phyloP scores from a whole-genome alignment of 1,140 invertebrate genomes.

The Drosophila carrolli region DNA sequence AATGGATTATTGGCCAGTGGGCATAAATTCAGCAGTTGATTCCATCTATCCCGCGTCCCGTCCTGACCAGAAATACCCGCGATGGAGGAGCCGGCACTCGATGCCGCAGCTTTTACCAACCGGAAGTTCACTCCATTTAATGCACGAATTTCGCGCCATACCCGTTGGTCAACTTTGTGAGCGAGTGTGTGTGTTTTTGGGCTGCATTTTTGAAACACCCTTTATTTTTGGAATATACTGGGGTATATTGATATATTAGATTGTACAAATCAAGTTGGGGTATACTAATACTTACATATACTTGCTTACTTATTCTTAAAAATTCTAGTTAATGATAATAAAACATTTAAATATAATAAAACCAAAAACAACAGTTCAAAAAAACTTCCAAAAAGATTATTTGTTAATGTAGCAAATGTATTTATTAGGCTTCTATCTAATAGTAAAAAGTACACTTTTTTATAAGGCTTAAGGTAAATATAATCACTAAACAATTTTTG shows the following conservation, averaged over 20 bases:
- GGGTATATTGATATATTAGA: not conserved
- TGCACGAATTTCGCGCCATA: conserved; percentile 80
- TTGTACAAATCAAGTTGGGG: not conserved
- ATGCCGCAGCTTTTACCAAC: conserved; percentile 64
- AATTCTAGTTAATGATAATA: too few species aligned
- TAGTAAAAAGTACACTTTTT: too few species aligned
- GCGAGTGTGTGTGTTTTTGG: conserved; percentile 3
- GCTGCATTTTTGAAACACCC: conserved; percentile 3
- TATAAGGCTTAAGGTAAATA: too few species aligned
- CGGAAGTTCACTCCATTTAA: conserved; percentile 83
- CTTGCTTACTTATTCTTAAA: too few species aligned
- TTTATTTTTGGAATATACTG: not conserved
- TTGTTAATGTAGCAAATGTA: too few species aligned
- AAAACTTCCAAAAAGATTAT: too few species aligned
- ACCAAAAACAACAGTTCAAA: too few species aligned
- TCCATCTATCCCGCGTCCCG: conserved; percentile 12
- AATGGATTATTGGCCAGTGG: conserved; percentile 83
- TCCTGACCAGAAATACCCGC: not conserved
- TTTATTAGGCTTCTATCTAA: too few species aligned
- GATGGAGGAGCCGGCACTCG: conserved; percentile 34
- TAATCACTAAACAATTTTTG: too few species aligned
- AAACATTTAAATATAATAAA: too few species aligned
- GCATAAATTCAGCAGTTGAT: conserved; percentile 72
- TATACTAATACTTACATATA: too few species aligned
- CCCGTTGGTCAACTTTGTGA: conserved; percentile 60